A percentile compares a stretch with the other conserved stretches of the same genome.
phyloP scores from a whole-genome alignment of 1,140 invertebrate genomes.

The Apis mellifera region DNA sequence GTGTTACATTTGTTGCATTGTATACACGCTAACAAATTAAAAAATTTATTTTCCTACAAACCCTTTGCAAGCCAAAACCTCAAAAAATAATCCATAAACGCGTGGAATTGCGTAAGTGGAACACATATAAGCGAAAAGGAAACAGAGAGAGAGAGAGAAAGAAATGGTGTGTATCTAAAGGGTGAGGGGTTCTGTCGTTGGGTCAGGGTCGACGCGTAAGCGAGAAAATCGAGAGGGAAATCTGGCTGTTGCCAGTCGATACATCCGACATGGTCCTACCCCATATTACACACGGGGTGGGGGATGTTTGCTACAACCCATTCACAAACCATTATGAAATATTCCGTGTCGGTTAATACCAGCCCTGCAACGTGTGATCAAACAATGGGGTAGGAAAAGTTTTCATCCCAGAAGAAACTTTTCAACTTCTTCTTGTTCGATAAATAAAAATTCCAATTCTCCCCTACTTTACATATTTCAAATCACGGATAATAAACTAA shows the following conservation, averaged over 20 bases:
- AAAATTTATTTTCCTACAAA: too few species aligned
- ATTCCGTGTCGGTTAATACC: constrained; percentile 27
- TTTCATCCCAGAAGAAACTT: neutral
- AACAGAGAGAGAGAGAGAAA: constrained; percentile 3
- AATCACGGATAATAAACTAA: too few species aligned
- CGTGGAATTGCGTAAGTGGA: neutral
- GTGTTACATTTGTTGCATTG: too few species aligned
- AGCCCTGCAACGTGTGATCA: neutral
- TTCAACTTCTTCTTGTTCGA: neutral
- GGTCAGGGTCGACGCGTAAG: constrained; percentile 61
- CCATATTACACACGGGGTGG: constrained; percentile 11
- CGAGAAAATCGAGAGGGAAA: constrained; percentile 67
- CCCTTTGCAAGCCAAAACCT: too few species aligned
- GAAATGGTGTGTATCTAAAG: constrained; percentile 19
- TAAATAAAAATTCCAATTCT: too few species aligned
- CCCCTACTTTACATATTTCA: too few species aligned
- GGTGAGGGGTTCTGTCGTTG: constrained; percentile 54
- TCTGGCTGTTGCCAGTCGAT: constrained; percentile 61
- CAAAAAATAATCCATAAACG: too few species aligned
- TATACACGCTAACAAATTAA: too few species aligned
- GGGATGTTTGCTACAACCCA: constrained; percentile 39
- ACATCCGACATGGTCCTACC: constrained; percentile 46
- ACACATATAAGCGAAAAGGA: neutral
- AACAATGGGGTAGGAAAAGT: neutral
- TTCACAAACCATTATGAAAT: constrained; percentile 46